Evolutionary conservation across 1,140 invertebrate genomes (phyloP).

Genomic region (Hycleus cichorii): DNA sequence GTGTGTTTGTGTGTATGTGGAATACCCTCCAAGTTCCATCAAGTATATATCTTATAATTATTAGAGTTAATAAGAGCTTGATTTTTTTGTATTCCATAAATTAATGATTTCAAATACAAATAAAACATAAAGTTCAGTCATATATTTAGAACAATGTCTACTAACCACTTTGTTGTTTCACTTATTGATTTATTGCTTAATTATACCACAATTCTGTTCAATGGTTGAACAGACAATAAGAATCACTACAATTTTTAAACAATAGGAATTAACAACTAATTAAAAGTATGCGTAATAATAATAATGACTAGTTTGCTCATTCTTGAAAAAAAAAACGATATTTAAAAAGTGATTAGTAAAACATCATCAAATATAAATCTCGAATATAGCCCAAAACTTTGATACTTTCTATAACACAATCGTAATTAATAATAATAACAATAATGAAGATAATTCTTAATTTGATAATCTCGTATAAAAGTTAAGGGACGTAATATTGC

Average conservation of each 20-base stretch:
- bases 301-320: conserved; percentile 17
- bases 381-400: conserved; percentile 25
- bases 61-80: too few species aligned
- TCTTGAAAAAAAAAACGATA: conserved; percentile 10
- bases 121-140: conserved; percentile 5
- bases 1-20: conserved; percentile 1
- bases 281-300: too few species aligned
- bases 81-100: too few species aligned
- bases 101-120: too few species aligned
- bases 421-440: too few species aligned
- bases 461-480: conserved; percentile 33
- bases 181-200: conserved; percentile 35
- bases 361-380: conserved; percentile 27
- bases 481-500: conserved; percentile 39
- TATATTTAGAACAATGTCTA: conserved; percentile 28
- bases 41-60: too few species aligned
- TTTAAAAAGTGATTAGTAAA: conserved; percentile 23
- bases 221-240: conserved; percentile 5
- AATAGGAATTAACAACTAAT: too few species aligned
- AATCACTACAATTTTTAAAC: not conserved
- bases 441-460: too few species aligned
- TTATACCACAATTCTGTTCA: conserved; percentile 28
- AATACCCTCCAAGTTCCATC: too few species aligned
- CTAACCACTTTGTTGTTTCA: conserved; percentile 22
- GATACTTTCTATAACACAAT: conserved; percentile 16